Percentiles rank a stretch among this genome's conserved stretches.
phyloP scores from a whole-genome alignment of 2,113 vertebrate species.

The Scatophagus argus region DNA sequence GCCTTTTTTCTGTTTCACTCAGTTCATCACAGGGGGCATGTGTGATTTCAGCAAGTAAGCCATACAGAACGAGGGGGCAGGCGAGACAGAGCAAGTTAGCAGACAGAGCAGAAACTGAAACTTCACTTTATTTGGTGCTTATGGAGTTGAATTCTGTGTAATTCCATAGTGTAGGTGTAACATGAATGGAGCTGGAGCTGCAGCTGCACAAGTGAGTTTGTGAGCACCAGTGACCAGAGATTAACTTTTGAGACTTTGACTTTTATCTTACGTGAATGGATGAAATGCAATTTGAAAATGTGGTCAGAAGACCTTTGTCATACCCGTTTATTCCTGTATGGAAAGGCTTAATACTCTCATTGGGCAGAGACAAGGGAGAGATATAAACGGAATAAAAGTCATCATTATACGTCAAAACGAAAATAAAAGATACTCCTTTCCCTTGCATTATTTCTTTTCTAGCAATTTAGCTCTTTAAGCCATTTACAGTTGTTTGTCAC shows the following conservation, averaged over 20 bases:
- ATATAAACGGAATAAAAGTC: neutral
- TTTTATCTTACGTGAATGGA: slow-evolving; percentile 21
- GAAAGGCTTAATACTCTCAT: slow-evolving; percentile 3
- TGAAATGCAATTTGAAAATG: neutral
- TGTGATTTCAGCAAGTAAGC: neutral
- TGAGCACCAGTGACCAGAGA: neutral
- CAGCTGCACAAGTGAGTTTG: neutral
- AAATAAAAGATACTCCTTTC: slow-evolving; percentile 10
- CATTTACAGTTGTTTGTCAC: neutral
- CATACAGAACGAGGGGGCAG: slow-evolving; percentile 5
- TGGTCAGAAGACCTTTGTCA: neutral
- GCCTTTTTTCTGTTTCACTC: neutral
- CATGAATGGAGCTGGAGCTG: neutral
- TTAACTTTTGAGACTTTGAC: slow-evolving; percentile 21
- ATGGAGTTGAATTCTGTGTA: neutral
- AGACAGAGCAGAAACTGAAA: slow-evolving; percentile 24
- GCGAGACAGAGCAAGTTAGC: slow-evolving; percentile 12
- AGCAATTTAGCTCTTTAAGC: neutral
- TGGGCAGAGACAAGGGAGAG: neutral
- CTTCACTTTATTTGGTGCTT: neutral
- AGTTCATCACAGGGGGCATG: neutral
- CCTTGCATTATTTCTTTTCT: neutral
- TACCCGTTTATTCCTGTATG: slow-evolving; percentile 2
- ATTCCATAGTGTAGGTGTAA: neutral
- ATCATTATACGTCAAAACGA: neutral